A percentile compares a stretch with the other conserved stretches of the same genome.
phyloP scores from a whole-genome alignment of 2,888 invertebrate species.

The Stictocephala bisonia region DNA sequence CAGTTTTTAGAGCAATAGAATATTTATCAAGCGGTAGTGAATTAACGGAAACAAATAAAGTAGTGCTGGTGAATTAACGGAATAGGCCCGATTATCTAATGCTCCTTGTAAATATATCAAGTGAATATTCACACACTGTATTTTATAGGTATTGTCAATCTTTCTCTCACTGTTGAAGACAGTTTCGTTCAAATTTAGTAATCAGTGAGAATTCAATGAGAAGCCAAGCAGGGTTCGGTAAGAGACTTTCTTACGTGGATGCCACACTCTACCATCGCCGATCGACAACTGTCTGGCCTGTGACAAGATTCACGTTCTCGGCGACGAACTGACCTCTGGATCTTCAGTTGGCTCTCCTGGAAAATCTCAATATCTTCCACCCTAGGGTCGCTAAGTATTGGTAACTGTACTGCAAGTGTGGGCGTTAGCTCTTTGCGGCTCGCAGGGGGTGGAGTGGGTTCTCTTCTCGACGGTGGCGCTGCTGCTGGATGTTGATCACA shows the following conservation, averaged over 20 bases:
- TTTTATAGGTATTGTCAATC: no score
- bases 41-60: no score
- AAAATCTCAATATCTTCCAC: constrained; percentile 56
- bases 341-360: constrained; percentile 53
- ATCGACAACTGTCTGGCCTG: neutral
- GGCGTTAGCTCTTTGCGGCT: no score
- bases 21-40: no score
- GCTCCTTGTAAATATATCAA: no score
- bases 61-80: no score
- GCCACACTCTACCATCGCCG: neutral
- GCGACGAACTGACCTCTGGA: constrained; percentile 38
- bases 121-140: no score
- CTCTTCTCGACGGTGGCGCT: neutral
- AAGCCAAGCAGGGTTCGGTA: constrained; percentile 49
- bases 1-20: no score
- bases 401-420: neutral
- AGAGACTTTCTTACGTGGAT: constrained; percentile 50
- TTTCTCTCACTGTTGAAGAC: no score
- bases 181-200: no score
- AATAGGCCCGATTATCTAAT: no score
- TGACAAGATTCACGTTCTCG: constrained; percentile 12
- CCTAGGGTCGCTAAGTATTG: constrained; percentile 43
- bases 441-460: neutral
- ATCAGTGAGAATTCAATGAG: constrained; percentile 8
- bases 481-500: no score